These are phyloP conservation scores for Eristalis arbustorum DNA, from an alignment of 2,888 invertebrate species.

Conservation along the genomic window DNA sequence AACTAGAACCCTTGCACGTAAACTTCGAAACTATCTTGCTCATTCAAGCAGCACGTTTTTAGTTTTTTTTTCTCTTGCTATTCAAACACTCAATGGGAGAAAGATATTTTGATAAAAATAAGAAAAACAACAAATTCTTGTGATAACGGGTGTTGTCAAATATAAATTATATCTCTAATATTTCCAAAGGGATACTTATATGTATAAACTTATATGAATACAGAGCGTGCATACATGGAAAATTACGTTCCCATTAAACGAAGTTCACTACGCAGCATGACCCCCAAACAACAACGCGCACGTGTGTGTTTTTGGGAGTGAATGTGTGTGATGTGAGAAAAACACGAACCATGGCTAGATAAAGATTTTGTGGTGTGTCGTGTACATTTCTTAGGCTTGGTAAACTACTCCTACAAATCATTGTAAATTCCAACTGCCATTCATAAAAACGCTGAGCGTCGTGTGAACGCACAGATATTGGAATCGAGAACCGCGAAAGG, in stretches of 20 bases:
- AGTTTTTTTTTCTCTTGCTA: neutral
- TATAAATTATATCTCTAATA: conserved; percentile 54
- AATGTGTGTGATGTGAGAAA: neutral
- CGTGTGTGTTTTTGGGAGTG: neutral
- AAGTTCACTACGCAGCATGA: neutral
- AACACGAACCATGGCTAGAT: conserved; percentile 14
- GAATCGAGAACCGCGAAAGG: neutral
- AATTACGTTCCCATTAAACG: neutral
- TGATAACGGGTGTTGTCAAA: conserved; percentile 61
- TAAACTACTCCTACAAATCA: conserved; percentile 56
- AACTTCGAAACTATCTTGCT: conserved; percentile 7
- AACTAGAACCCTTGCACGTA: neutral
- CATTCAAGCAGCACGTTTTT: neutral
- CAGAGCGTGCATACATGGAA: neutral
- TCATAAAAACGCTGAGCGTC: conserved; percentile 55
- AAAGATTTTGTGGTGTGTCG: conserved; percentile 16
- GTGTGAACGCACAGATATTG: conserved; percentile 53
- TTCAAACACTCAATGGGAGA: neutral
- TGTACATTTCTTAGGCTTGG: conserved; percentile 22
- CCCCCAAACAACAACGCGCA: neutral
- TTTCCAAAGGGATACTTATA: conserved; percentile 23
- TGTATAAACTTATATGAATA: neutral
- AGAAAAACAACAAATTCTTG: conserved; percentile 23
- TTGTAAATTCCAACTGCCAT: conserved; percentile 62
- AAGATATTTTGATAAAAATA: conserved; percentile 5